phyloP scores from a whole-genome alignment of 2,888 invertebrate species.

The Graphium colonna region DNA sequence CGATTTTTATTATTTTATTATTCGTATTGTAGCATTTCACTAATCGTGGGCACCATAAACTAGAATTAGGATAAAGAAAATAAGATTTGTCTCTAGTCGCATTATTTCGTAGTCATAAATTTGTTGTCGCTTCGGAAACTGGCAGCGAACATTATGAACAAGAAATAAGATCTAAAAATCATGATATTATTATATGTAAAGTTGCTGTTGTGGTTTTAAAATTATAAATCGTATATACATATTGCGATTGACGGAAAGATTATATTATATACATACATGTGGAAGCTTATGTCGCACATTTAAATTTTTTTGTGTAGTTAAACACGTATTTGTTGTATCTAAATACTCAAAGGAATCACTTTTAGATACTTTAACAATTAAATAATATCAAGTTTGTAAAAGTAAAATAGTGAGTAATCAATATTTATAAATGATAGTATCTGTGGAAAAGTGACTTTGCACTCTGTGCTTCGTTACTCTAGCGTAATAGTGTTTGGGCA shows the following conservation, averaged over 20 bases:
- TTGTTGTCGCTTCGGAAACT: constrained; percentile 48
- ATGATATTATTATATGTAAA: constrained; percentile 37
- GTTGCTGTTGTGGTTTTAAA: constrained; percentile 35
- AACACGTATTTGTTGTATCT: constrained; percentile 47
- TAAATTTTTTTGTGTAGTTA: constrained; percentile 48
- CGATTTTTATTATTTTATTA: constrained; percentile 17
- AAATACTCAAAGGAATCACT: constrained; percentile 18
- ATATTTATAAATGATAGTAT: constrained; percentile 23
- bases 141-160: constrained; percentile 39
- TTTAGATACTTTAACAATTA: constrained; percentile 16
- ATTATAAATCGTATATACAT: constrained; percentile 27
- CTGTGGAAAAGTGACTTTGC: constrained; percentile 13
- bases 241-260: constrained; percentile 2
- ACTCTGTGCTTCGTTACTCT: constrained; percentile 17
- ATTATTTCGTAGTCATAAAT: constrained; percentile 64
- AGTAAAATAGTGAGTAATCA: constrained; percentile 15
- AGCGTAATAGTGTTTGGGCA: constrained; percentile 17
- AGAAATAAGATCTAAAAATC: constrained; percentile 35
- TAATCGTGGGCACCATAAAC: constrained; percentile 21
- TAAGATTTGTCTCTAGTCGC: constrained; percentile 66
- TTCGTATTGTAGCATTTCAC: constrained; percentile 11
- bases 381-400: constrained; percentile 21
- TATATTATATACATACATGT: constrained; percentile 40
- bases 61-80: constrained; percentile 17
- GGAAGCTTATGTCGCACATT: constrained; percentile 66